A percentile compares a stretch with the other conserved stretches of the same genome.
Evolutionary conservation across 2,797 vertebrate genomes (phyloP).

Genomic region (Etheostoma nigrum): DNA sequence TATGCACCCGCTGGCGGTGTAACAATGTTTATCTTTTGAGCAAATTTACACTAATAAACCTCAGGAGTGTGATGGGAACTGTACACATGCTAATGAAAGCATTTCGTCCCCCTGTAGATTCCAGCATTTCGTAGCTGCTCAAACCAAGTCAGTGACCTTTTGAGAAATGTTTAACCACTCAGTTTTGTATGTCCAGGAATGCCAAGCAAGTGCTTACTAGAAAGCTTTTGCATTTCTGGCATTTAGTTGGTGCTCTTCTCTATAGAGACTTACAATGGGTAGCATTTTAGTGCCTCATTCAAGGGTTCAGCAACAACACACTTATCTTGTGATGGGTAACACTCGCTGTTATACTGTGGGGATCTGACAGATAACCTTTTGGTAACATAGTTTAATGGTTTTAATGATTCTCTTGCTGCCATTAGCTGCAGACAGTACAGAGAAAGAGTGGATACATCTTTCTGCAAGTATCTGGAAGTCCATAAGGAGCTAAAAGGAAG

Average conservation of each 20-base stretch:
- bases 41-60: slow-evolving; percentile 36
- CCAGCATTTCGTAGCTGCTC: not conserved
- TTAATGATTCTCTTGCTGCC: not conserved
- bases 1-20: slow-evolving; percentile 12
- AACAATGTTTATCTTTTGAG: slow-evolving; percentile 34
- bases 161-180: slow-evolving; percentile 15
- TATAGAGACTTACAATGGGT: not conserved
- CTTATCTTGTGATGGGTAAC: slow-evolving; percentile 24
- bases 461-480: not conserved
- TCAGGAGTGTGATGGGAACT: slow-evolving; percentile 4
- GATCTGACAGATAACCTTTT: slow-evolving; percentile 31
- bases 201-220: slow-evolving; percentile 1
- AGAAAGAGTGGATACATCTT: not conserved
- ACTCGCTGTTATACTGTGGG: not conserved
- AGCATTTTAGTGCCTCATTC: slow-evolving; percentile 16
- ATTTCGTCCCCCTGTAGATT: not conserved
- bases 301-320: slow-evolving; percentile 14
- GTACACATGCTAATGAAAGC: slow-evolving; percentile 14
- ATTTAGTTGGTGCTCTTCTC: slow-evolving; percentile 36
- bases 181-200: slow-evolving; percentile 11
- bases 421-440: not conserved
- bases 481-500: not conserved
- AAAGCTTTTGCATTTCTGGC: slow-evolving; percentile 43
- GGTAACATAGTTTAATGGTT: not conserved
- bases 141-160: slow-evolving; percentile 50